Conservation (phyloP, 2,797 vertebrate species). For the Enteromius treurensis region DNA sequence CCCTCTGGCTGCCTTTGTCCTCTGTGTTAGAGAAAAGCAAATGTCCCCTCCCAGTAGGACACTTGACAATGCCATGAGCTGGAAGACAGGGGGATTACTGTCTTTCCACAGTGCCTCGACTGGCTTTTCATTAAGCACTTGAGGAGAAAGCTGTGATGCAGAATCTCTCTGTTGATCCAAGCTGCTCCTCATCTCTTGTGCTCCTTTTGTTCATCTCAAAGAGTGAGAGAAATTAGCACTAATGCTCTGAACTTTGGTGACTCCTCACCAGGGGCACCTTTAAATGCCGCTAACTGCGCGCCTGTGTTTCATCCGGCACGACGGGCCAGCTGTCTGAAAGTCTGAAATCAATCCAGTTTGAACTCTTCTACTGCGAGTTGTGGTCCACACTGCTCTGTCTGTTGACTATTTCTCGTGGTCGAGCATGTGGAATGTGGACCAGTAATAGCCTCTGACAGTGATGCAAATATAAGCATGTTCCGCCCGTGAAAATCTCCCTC, state of each 20-base stretch:
- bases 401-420: constrained; percentile 21
- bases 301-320: constrained; percentile 22
- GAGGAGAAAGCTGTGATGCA: constrained; percentile 41
- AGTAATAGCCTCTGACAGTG: constrained; percentile 36
- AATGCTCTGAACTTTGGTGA: constrained; percentile 44
- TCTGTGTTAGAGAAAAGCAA: constrained; percentile 45
- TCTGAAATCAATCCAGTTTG: constrained; percentile 16
- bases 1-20: constrained; percentile 40
- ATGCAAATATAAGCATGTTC: constrained; percentile 51
- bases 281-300: constrained; percentile 11
- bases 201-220: constrained; percentile 36
- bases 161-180: constrained; percentile 49
- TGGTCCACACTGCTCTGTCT: background rate
- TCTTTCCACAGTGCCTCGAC: constrained; percentile 40
- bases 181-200: constrained; percentile 39
- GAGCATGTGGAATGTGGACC: constrained; percentile 16
- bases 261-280: constrained; percentile 22
- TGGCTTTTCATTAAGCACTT: constrained; percentile 47
- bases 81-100: constrained; percentile 43
- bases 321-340: constrained; percentile 24
- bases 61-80: constrained; percentile 40
- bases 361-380: constrained; percentile 11
- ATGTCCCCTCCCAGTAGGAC: constrained; percentile 45
- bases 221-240: constrained; percentile 24
- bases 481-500: constrained; percentile 44